phyloP scores from a whole-genome alignment of 2,797 vertebrate genomes.

The Danionella dracula region DNA sequence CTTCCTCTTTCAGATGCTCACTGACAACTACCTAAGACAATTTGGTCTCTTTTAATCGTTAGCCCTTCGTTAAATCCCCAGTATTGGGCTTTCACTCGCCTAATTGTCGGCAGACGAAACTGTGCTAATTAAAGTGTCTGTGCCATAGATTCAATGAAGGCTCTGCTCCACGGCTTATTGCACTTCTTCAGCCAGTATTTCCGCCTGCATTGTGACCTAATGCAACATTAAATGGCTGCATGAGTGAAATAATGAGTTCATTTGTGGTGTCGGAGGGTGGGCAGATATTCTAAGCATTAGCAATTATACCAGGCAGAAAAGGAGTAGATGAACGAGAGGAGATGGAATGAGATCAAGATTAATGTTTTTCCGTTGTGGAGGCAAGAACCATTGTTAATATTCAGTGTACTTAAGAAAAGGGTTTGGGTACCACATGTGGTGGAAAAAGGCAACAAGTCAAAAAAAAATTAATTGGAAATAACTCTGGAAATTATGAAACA shows the following conservation, averaged over 20 bases:
- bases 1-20: conserved; percentile 19
- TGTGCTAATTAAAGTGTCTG: conserved; percentile 39
- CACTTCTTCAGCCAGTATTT: background rate
- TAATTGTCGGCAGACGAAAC: conserved; percentile 20
- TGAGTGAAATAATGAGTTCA: conserved; percentile 57
- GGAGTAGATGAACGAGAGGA: conserved; percentile 46
- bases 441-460: too few species aligned
- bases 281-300: conserved; percentile 51
- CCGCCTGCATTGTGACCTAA: conserved; percentile 40
- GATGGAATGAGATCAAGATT: background rate
- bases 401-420: background rate
- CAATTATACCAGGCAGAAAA: conserved; percentile 55
- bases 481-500: too few species aligned
- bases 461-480: too few species aligned
- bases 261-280: conserved; percentile 56
- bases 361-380: background rate
- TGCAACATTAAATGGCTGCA: conserved; percentile 66
- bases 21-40: conserved; percentile 8
- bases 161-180: background rate
- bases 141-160: conserved; percentile 6
- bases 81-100: conserved; percentile 27
- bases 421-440: too few species aligned
- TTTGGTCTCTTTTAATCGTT: conserved; percentile 23
- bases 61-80: conserved; percentile 12
- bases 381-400: background rate